A percentile compares a stretch with the other conserved stretches of the same genome.
These are phyloP conservation scores for Heliornis fulica DNA, from an alignment of 2,113 vertebrate species.

Conservation along the genomic window DNA sequence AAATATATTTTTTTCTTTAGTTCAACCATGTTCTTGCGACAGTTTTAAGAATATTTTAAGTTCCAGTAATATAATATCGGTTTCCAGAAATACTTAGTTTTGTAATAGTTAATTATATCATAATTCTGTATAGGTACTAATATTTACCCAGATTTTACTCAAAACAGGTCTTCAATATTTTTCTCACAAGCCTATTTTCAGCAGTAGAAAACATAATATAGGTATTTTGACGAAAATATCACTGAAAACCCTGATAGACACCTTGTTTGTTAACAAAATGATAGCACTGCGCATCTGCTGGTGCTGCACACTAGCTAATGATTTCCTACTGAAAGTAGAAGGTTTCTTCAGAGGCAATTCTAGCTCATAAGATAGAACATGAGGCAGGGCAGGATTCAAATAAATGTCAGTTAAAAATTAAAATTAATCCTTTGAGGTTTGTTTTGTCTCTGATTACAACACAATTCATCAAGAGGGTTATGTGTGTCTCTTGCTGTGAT, in stretches of 20 bases:
- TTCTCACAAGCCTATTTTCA: not conserved
- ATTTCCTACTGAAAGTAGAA: not conserved
- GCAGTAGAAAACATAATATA: not conserved
- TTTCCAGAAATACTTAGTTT: not conserved
- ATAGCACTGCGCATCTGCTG: not conserved
- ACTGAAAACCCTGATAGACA: slow-evolving; percentile 3
- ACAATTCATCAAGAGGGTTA: not conserved
- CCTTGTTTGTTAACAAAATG: not conserved
- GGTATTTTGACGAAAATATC: slow-evolving; percentile 11
- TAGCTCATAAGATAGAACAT: not conserved
- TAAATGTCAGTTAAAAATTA: not conserved
- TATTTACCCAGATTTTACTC: not conserved
- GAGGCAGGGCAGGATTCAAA: not conserved
- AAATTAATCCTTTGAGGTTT: not conserved
- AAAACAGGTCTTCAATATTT: slow-evolving; percentile 17
- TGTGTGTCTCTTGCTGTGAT: not conserved
- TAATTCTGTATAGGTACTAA: not conserved
- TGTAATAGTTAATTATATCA: not conserved
- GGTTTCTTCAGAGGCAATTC: not conserved
- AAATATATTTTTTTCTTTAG: not conserved
- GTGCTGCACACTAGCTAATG: not conserved
- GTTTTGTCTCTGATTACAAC: not conserved
- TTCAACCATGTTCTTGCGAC: not conserved
- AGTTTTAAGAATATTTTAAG: not conserved
- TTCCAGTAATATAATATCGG: not conserved